These are phyloP conservation scores for Myotis davidii DNA, from an alignment of 2,113 vertebrate genomes.

Conservation along the genomic window DNA sequence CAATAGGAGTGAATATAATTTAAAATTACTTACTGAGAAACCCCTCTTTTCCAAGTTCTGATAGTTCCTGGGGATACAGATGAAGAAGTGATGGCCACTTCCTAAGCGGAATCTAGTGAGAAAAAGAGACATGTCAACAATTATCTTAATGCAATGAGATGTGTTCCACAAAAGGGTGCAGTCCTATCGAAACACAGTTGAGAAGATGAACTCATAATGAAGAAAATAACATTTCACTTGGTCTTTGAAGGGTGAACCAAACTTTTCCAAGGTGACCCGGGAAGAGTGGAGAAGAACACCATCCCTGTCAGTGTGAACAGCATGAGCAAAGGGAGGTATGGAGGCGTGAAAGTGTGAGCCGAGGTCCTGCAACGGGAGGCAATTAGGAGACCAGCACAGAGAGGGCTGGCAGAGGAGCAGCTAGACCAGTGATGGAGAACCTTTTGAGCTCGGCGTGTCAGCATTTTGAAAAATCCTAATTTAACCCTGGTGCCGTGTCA, in stretches of 20 bases:
- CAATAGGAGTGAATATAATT: not conserved
- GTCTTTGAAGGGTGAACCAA: not conserved
- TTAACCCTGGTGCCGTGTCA: too few species aligned
- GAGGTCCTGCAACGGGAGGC: not conserved
- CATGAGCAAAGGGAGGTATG: not conserved
- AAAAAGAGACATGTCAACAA: conserved; percentile 4
- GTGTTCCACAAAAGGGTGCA: not conserved
- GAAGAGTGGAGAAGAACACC: not conserved
- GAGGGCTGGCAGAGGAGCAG: not conserved
- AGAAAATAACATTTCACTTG: not conserved
- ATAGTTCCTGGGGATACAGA: not conserved
- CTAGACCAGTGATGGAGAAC: too few species aligned
- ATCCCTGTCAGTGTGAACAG: not conserved
- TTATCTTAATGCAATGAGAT: not conserved
- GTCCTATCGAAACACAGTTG: not conserved
- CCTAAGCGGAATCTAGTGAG: not conserved
- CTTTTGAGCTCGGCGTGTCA: too few species aligned
- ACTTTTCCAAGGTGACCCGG: not conserved
- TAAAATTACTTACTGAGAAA: conserved; percentile 27
- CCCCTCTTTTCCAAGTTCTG: not conserved
- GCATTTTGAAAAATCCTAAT: too few species aligned
- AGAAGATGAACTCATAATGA: conserved; percentile 7
- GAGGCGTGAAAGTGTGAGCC: not conserved
- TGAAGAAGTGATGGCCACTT: not conserved
- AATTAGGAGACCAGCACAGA: not conserved